Conservation (phyloP, 2,797 vertebrate species). For the Cebuella pygmaea region DNA sequence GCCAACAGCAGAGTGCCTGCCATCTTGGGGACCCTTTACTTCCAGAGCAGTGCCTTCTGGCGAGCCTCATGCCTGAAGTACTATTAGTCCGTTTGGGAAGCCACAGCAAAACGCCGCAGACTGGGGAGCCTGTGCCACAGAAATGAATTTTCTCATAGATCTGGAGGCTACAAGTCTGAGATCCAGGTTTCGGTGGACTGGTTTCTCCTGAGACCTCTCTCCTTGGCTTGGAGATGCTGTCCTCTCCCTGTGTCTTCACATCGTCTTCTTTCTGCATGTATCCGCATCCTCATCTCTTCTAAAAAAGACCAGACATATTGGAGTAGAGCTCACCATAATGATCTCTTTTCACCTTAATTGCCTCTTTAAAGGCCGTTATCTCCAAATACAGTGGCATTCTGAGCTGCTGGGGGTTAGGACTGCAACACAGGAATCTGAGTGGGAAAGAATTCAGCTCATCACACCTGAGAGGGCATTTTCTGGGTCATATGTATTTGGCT, state of each 20-base stretch:
- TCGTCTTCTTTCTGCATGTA: accelerated
- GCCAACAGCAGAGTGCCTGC: background rate
- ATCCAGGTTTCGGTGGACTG: background rate
- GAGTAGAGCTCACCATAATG: background rate
- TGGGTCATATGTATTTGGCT: background rate
- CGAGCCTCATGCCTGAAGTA: no score
- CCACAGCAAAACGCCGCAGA: accelerated
- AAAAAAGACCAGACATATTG: background rate
- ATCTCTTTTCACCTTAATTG: background rate
- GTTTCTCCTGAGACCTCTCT: background rate
- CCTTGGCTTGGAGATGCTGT: accelerated
- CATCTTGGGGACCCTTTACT: background rate
- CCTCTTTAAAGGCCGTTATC: background rate
- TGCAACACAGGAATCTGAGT: background rate
- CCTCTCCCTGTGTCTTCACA: background rate
- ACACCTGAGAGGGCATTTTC: background rate
- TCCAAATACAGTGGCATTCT: background rate
- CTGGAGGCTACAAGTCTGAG: background rate
- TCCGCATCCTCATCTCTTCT: background rate
- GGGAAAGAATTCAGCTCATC: background rate
- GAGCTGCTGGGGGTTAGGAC: background rate
- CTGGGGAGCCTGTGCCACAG: background rate
- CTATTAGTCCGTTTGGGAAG: background rate
- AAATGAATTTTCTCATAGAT: background rate
- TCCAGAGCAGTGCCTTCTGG: background rate